These are phyloP conservation scores for Trinectes maculatus DNA, from an alignment of 2,113 vertebrate genomes.

Conservation along the genomic window DNA sequence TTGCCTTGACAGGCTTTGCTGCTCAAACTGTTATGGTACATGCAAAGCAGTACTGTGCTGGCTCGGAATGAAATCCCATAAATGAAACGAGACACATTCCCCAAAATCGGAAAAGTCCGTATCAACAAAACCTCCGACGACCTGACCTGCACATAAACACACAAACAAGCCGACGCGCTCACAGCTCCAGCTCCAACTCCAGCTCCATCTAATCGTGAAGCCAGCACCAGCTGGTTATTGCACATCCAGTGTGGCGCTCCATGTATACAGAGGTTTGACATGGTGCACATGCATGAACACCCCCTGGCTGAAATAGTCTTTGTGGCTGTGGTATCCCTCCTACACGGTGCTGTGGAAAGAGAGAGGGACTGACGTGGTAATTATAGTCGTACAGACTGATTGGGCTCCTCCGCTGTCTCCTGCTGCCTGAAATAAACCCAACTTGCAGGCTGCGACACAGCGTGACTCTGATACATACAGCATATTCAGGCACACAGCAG, in stretches of 20 bases:
- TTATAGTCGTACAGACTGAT: constrained; percentile 68
- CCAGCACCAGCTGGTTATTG: constrained; percentile 8
- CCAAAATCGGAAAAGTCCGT: too few species aligned
- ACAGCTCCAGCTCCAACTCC: constrained; percentile 21
- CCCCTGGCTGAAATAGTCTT: constrained; percentile 33
- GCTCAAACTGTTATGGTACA: too few species aligned
- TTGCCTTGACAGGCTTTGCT: too few species aligned
- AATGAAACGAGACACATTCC: too few species aligned
- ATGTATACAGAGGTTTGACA: constrained; percentile 38
- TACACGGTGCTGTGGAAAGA: constrained; percentile 57
- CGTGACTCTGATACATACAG: constrained; percentile 12
- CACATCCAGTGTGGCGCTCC: constrained; percentile 18
- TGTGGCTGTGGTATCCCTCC: constrained; percentile 59
- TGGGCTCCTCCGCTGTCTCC: constrained; percentile 60
- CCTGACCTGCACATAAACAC: not conserved
- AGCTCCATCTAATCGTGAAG: constrained; percentile 22
- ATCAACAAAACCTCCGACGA: too few species aligned
- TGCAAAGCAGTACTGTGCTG: too few species aligned
- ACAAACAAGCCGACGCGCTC: constrained; percentile 1
- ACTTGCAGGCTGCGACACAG: constrained; percentile 33
- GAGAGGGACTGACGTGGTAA: constrained; percentile 70
- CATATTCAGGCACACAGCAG: constrained; percentile 18
- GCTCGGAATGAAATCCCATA: too few species aligned
- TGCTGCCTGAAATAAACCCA: constrained; percentile 65
- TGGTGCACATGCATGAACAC: constrained; percentile 41